phyloP scores from a whole-genome alignment of 1,140 invertebrate genomes.

The Apis laboriosa region DNA sequence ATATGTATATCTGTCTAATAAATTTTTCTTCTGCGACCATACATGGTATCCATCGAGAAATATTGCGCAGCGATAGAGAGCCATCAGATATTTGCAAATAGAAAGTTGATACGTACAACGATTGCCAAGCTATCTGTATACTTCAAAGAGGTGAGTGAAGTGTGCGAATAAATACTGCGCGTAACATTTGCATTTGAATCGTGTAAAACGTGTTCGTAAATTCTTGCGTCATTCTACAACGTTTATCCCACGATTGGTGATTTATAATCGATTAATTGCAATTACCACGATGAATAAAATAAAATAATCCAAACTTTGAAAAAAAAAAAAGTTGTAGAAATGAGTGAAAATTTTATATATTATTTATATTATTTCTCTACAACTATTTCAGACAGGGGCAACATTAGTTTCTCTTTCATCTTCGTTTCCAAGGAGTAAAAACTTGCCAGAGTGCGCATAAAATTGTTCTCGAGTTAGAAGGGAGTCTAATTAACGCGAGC shows the following conservation, averaged over 20 bases:
- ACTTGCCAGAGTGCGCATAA: neutral
- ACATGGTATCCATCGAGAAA: neutral
- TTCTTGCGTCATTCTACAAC: neutral
- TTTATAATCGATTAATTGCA: too few relatives aligned
- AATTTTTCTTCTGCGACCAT: neutral
- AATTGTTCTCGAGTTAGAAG: neutral
- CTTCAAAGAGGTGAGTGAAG: neutral
- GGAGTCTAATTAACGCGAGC: conserved; percentile 13
- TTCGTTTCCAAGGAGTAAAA: neutral
- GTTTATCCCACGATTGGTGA: too few relatives aligned
- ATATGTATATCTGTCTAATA: conserved; percentile 4
- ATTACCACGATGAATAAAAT: too few relatives aligned
- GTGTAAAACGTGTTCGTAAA: neutral
- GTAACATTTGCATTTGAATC: conserved; percentile 19
- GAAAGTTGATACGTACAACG: conserved; percentile 33
- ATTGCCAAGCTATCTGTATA: neutral
- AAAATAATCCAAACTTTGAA: too few relatives aligned
- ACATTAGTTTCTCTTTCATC: too few relatives aligned
- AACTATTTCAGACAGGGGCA: too few relatives aligned
- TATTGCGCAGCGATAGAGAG: neutral
- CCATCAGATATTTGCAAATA: neutral
- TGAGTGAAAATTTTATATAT: too few relatives aligned
- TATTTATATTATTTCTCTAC: too few relatives aligned
- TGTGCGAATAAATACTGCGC: neutral
- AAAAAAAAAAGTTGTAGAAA: too few relatives aligned